These are phyloP conservation scores for Drosophila gaucha DNA, from an alignment of 2,888 invertebrate species.

Conservation along the genomic window DNA sequence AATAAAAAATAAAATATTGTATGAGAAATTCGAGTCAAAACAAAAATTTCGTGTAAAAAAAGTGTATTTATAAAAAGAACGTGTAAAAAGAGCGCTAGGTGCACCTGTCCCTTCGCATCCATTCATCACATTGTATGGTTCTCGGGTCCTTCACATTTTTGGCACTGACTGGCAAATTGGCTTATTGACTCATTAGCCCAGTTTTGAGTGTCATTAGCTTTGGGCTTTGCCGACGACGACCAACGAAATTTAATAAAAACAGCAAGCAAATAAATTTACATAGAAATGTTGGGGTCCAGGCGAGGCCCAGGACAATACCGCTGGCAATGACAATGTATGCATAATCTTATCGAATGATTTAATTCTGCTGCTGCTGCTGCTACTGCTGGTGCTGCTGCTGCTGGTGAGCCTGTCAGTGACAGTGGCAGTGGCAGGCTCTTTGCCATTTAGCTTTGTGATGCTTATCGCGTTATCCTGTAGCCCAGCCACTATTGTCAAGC, in stretches of 20 bases:
- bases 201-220: conserved; percentile 69
- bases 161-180: conserved; percentile 54
- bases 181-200: conserved; percentile 77
- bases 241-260: conserved; percentile 65
- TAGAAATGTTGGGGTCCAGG: conserved; percentile 46
- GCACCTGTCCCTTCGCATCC: no score
- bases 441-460: conserved; percentile 53
- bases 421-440: conserved; percentile 16
- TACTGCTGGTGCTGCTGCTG: conserved; percentile 28
- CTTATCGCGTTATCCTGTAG: conserved; percentile 52
- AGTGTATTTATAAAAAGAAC: no score
- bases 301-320: conserved; percentile 33
- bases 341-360: conserved; percentile 80
- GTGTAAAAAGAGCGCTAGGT: no score
- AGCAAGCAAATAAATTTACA: conserved; percentile 67
- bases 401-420: conserved; percentile 26
- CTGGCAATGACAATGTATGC: conserved; percentile 57
- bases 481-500: conserved; percentile 36
- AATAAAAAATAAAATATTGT: no score
- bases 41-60: no score
- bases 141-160: conserved; percentile 12
- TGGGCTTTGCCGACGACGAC: conserved; percentile 33
- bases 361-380: conserved; percentile 51
- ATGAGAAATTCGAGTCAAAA: no score
- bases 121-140: background rate